Base-by-base conservation (phyloP, 64 coral and sea anemone species). In the Actinia tenebrosa region DNA sequence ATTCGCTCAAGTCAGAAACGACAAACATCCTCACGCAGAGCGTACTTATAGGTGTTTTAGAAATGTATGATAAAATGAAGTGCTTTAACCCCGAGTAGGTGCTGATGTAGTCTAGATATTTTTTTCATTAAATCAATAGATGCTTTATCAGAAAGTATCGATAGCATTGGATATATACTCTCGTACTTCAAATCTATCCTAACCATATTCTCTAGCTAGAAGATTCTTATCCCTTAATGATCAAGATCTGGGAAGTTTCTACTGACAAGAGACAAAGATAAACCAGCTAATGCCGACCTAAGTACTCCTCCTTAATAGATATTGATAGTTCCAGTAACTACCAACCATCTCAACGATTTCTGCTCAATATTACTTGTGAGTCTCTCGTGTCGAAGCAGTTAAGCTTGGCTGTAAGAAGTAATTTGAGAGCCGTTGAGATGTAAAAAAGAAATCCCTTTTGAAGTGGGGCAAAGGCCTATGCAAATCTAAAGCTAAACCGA, bases 271-370 rank as follows among this genome's bases (percentile, higher is more conserved):
- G n/a, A 30, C 27, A 3, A 16, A 75, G 69, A 75, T 75, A 42
- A 75, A 75, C n/a, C 26, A 75, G 27, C 26, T 75, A 75, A 75
- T 75, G 42, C 69, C 26, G 5, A 15, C 42, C 2, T 8, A 75
- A 75, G 69, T 37, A 75, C 69, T 75, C 69, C 69, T 26, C 69
- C 69, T 75, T 75, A 75, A 42, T 13, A 75, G 69, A 75, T 75
- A 75, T 75, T 30, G 26, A 42, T 75, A 75, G 69, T 10, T 30
- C 42, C n/a, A 27, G 23, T n/a, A 14, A 27, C 69, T 27, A 42
- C 69, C 26, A 75, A 30, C 23, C 69, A 26, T 75, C 69, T 75
- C 69, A 3, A 75, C 7, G n/a, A 3, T 75, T 10, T 75, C 10
- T 42, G 23, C n/a, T 42, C 26, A 75, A 42, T 66, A 66, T 30